Percentiles rank a stretch among this genome's conserved stretches.
These are phyloP conservation scores for Charanyca ferruginea DNA, from an alignment of 2,888 invertebrate genomes.

Conservation along the genomic window DNA sequence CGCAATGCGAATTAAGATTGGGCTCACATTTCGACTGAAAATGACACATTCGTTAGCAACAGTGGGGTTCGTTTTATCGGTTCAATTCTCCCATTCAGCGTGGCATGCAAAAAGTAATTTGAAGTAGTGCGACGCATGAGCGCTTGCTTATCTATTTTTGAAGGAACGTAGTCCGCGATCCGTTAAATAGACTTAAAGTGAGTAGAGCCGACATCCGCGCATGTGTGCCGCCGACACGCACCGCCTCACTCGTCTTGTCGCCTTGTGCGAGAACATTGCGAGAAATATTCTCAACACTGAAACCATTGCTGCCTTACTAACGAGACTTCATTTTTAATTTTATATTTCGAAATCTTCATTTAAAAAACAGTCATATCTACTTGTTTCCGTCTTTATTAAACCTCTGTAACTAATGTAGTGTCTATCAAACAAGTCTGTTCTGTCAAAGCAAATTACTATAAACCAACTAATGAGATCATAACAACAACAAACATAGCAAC, in stretches of 20 bases:
- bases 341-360: not conserved
- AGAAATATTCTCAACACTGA: slow-evolving; percentile 73
- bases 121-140: slow-evolving; percentile 85
- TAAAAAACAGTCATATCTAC: not conserved
- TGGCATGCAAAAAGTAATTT: slow-evolving; percentile 88
- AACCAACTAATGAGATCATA: slow-evolving; percentile 41
- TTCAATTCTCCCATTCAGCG: slow-evolving; percentile 87
- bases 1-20: slow-evolving; percentile 78
- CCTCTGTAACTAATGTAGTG: not conserved
- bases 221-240: slow-evolving; percentile 84
- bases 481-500: slow-evolving; percentile 40
- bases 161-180: slow-evolving; percentile 85
- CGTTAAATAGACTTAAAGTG: slow-evolving; percentile 87
- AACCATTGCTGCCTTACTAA: slow-evolving; percentile 57
- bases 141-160: slow-evolving; percentile 86
- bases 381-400: not conserved
- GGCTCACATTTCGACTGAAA: slow-evolving; percentile 83
- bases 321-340: slow-evolving; percentile 23
- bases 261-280: slow-evolving; percentile 76
- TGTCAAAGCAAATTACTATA: slow-evolving; percentile 23
- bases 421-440: slow-evolving; percentile 10
- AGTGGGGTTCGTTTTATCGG: slow-evolving; percentile 84
- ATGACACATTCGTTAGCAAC: slow-evolving; percentile 87
- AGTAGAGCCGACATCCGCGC: slow-evolving; percentile 86
- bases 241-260: slow-evolving; percentile 79